Evolutionary conservation across 2,888 invertebrate genomes (phyloP).

Genomic region (Brachyptera putata): DNA sequence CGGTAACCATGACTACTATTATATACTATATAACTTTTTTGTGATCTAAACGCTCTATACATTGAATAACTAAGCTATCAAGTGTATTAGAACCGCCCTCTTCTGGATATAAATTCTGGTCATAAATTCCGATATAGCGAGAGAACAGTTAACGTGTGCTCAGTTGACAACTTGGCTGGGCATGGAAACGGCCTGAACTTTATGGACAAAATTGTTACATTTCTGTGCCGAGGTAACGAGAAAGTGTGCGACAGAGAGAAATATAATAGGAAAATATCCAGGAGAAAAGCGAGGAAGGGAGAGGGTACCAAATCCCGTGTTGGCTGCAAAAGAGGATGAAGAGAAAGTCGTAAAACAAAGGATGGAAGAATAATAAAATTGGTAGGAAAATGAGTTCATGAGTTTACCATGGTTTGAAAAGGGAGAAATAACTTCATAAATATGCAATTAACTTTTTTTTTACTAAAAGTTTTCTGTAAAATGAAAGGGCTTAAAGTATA

Average conservation of each 20-base stretch:
- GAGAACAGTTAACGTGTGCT: constrained; percentile 27
- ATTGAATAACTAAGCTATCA: constrained; percentile 22
- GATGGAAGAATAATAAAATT: constrained; percentile 32
- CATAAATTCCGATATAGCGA: constrained; percentile 30
- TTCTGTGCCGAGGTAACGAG: constrained; percentile 23
- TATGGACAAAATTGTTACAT: constrained; percentile 31
- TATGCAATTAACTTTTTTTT: constrained; percentile 32
- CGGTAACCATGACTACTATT: not conserved
- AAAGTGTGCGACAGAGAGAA: constrained; percentile 11
- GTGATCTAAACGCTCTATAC: not conserved
- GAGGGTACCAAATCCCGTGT: constrained; percentile 19
- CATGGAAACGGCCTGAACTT: constrained; percentile 12
- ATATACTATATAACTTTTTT: not conserved
- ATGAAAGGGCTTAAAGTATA: too few relatives aligned
- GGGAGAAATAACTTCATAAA: constrained; percentile 34
- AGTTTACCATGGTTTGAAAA: constrained; percentile 19
- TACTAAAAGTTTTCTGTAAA: constrained; percentile 25
- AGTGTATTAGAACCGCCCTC: constrained; percentile 23
- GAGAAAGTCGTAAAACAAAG: constrained; percentile 32
- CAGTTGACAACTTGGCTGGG: constrained; percentile 28
- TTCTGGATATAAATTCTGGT: constrained; percentile 29
- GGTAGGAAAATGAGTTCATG: constrained; percentile 31
- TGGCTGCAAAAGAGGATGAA: constrained; percentile 12
- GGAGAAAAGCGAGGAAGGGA: constrained; percentile 12
- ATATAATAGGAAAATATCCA: constrained; percentile 17